Evolutionary conservation across 1,140 invertebrate genomes (phyloP), one percentile per base, ranked within the genome.

Genomic region (Vanessa atalanta): DNA sequence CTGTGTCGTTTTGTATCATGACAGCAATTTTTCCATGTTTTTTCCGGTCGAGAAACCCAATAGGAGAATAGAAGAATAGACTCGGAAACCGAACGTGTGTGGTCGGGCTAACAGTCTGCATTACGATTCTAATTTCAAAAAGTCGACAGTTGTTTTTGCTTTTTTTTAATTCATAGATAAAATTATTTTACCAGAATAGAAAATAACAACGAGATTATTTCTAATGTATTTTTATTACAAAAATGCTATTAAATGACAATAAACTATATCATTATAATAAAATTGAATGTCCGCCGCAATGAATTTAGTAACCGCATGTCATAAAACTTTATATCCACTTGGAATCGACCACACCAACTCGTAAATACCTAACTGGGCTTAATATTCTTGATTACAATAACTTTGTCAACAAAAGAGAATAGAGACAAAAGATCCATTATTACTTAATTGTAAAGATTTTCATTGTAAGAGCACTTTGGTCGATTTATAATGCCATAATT

Each of bases 301-400:
- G 53, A 57, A 23, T 23, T 57, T 57, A 23, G 53, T 57, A 23
- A 57, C 23, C 23, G 13, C 53, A 20, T 57, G n/a, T 13, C 53
- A 57, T 57, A 57, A 57, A 57, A 57, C 53, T 57, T 57, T 23
- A 57, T 57, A 12, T 20, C 53, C 53, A 57, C 53, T 57, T 26
- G 13, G 53, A n/a, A 9, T 9, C 9, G 37, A 57, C 23, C 53
- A 57, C 23, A 23, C 12, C 53, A 13, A 20, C 23, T 23, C 53
- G 23, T 57, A 57, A 57, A 57, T 20, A 57, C 20, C 20, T 23
- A 12, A 57, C 53, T 26, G 53, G 53, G 16, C 15, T 53, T 53
- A 53, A 53, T 53, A 53, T 53, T 53, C n/a, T 16, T 16, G n/a
- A 50, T 15, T 50, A 14, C 13, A 50, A 50, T n/a, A 50, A 50